Base-by-base conservation (phyloP, 2,113 vertebrate species). In the Herpetotheres cachinnans region DNA sequence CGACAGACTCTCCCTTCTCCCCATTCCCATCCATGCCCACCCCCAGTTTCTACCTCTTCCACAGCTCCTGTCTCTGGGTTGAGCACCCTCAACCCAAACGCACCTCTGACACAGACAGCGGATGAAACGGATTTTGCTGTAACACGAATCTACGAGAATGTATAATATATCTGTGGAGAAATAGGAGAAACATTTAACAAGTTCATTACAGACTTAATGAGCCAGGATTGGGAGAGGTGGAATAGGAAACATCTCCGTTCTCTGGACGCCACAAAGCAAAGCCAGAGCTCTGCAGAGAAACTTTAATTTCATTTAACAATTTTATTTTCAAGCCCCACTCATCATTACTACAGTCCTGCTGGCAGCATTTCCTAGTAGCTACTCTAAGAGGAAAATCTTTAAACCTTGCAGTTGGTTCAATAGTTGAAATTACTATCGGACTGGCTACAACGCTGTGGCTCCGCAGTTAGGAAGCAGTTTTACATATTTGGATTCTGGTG, bases 101-200 rank as follows among this genome's bases (percentile, higher is more conserved):
- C 1, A 2, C 47, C 21, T 56, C 47, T 82, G 42, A 63, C 13
- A 10, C 0, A 2, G 38, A 21, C 13, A 30, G 29, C 34, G 77
- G 15, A 32, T 66, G 47, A 72, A 86, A 55, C 76, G 16, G n/a
- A 10, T 86, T 73, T 58, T 90, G 32, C 54, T 69, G 54, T 50
- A 73, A 40, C 16, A 1, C 16, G 29, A 50, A 46, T 44, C n/a
- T 72, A 18, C 65, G 78, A 14, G 42, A 67, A 36, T 25, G 13
- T 66, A 20, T 67, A 58, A 86, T 36, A 16, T 56, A 78, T 63
- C 34, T 56, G 36, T 36, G 10, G 66, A 83, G 82, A 63, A 11
- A 46, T 3, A 40, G 59, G 44, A 67, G 59, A 86, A 90, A 69
- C 83, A 90, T 79, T 93, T 90, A 86, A 66, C 24, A 22, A 79